phyloP scores from a whole-genome alignment of 2,113 vertebrate species.

The Himantopus leucocephalus region DNA sequence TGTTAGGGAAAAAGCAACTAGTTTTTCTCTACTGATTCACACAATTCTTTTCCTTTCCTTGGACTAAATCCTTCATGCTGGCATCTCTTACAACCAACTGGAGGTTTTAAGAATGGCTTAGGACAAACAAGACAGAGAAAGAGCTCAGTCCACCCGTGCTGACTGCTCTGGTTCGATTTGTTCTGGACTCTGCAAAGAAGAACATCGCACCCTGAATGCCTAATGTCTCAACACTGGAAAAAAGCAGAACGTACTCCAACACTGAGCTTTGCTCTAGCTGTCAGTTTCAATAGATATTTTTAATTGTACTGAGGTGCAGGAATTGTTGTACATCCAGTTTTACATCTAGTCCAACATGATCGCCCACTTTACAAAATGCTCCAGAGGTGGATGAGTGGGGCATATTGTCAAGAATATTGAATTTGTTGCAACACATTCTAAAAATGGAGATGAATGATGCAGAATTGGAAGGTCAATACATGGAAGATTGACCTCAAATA shows the following conservation, averaged over 20 bases:
- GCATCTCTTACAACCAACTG: background rate
- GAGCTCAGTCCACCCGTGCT: background rate
- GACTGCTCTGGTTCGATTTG: background rate
- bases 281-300: background rate
- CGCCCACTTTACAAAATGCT: background rate
- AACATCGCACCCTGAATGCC: background rate
- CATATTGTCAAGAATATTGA: background rate
- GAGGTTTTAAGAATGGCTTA: background rate
- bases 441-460: background rate
- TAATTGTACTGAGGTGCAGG: background rate
- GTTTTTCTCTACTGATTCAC: background rate
- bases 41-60: background rate
- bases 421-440: background rate
- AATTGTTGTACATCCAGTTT: background rate
- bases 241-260: fast-evolving
- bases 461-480: background rate
- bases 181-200: background rate
- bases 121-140: background rate
- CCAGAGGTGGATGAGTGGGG: background rate
- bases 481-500: background rate
- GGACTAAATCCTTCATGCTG: background rate
- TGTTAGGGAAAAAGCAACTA: background rate
- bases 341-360: background rate
- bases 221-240: background rate
- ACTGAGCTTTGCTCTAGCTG: background rate